Percentiles rank a stretch among this genome's conserved stretches.
Conservation (phyloP, 1,140 invertebrate species). For the Saccostrea cuccullata region DNA sequence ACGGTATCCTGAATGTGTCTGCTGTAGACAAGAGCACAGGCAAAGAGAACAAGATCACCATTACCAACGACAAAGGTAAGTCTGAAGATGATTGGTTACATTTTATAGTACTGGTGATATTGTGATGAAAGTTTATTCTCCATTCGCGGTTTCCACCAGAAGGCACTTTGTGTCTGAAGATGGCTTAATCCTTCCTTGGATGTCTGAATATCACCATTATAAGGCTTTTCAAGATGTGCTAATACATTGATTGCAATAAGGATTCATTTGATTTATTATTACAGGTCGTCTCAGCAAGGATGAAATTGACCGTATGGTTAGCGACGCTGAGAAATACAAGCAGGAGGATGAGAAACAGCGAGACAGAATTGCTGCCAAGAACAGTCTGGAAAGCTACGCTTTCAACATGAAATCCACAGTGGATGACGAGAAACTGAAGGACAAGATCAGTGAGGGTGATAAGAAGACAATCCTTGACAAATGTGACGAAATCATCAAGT, state of each 20-base stretch:
- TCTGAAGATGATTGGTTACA: slow-evolving; percentile 18
- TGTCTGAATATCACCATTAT: slow-evolving; percentile 50
- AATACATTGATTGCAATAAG: background rate
- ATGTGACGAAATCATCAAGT: slow-evolving; percentile 94
- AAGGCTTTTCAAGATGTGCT: background rate
- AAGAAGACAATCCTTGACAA: slow-evolving; percentile 89
- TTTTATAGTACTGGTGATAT: slow-evolving; percentile 21
- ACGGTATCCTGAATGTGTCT: slow-evolving; percentile 79
- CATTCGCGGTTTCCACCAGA: slow-evolving; percentile 60
- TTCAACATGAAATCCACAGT: slow-evolving; percentile 64
- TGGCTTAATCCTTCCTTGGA: slow-evolving; percentile 58
- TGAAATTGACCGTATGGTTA: slow-evolving; percentile 98
- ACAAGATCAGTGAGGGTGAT: slow-evolving; percentile 84
- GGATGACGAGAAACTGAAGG: slow-evolving; percentile 83
- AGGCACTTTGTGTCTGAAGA: slow-evolving; percentile 44
- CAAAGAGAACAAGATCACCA: slow-evolving; percentile 98
- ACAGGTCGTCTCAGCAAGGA: slow-evolving; percentile 93
- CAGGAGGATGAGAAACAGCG: slow-evolving; percentile 77
- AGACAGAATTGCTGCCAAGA: slow-evolving; percentile 71
- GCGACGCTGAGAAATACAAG: slow-evolving; percentile 85
- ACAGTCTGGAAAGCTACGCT: slow-evolving; percentile 88
- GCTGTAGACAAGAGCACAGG: slow-evolving; percentile 87
- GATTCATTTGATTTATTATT: slow-evolving; percentile 45
- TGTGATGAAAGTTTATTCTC: slow-evolving; percentile 49
- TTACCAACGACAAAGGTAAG: slow-evolving; percentile 95